Conservation (phyloP, 2,113 vertebrate species). For the Pollimyrus isidori region DNA sequence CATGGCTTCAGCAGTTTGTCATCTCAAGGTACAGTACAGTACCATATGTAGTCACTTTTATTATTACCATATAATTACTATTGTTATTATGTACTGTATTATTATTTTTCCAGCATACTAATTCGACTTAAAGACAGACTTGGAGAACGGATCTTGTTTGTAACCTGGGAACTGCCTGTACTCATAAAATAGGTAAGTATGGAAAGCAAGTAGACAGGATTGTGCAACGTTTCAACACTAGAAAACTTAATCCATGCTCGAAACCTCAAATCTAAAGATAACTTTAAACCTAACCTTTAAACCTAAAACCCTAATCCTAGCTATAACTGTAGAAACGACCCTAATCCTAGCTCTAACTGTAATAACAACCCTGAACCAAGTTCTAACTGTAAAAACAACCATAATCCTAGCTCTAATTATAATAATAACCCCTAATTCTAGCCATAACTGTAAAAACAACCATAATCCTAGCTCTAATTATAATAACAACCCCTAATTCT, state of each 20-base stretch:
- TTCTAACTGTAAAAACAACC: neutral
- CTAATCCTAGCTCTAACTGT: neutral
- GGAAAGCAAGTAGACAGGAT: neutral
- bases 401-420: neutral
- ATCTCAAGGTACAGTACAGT: neutral
- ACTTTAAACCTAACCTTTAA: neutral
- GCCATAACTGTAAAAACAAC: too few species aligned
- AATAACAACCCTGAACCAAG: neutral
- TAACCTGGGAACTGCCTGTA: neutral
- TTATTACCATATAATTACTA: neutral
- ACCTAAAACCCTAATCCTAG: neutral
- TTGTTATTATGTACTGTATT: neutral
- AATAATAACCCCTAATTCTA: neutral
- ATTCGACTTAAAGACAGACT: neutral
- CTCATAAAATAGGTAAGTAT: neutral
- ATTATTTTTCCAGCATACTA: neutral
- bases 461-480: too few species aligned
- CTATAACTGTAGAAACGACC: neutral
- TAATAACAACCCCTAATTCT: too few species aligned
- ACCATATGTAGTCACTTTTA: neutral
- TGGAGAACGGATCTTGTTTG: too few species aligned
- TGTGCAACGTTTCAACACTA: neutral
- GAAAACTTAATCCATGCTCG: neutral
- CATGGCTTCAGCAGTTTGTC: neutral
- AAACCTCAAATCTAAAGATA: neutral